phyloP scores from a whole-genome alignment of 2,888 invertebrate species.

The Diarsia dahlii region DNA sequence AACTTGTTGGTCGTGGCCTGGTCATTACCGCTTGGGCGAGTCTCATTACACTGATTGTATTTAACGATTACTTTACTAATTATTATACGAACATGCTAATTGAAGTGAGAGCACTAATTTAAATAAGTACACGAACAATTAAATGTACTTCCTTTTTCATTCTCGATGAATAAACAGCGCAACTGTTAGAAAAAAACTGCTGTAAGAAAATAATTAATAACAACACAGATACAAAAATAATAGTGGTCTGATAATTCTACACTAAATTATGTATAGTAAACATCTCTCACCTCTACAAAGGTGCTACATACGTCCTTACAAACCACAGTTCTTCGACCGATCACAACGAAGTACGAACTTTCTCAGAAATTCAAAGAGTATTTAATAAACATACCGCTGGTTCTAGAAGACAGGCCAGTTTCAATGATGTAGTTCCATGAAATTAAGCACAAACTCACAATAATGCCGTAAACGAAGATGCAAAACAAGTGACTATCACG shows the following conservation, averaged over 20 bases:
- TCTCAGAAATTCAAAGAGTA: conserved; percentile 2
- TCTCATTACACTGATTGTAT: conserved; percentile 73
- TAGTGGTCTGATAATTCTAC: background rate
- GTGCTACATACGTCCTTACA: background rate
- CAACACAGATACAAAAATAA: conserved; percentile 1
- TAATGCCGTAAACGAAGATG: conserved; percentile 19
- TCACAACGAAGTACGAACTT: background rate
- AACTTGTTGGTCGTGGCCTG: conserved; percentile 67
- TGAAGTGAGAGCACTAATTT: conserved; percentile 14
- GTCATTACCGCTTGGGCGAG: conserved; percentile 73
- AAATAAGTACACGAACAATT: background rate
- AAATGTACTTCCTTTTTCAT: background rate
- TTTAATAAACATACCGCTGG: conserved; percentile 47
- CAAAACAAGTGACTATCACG: conserved; percentile 15
- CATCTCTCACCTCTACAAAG: conserved; percentile 17
- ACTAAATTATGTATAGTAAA: conserved; percentile 12
- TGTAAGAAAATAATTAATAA: background rate
- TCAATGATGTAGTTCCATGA: background rate
- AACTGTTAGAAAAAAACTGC: background rate
- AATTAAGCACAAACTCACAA: conserved; percentile 25
- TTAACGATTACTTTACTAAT: conserved; percentile 46
- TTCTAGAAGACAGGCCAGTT: background rate
- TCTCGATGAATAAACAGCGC: background rate
- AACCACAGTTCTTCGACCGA: conserved; percentile 6
- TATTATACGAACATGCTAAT: conserved; percentile 23